Evolutionary conservation across 2,113 vertebrate species (phyloP), one percentile per base, ranked within the genome.

Genomic region (Anthoscopus minutus): DNA sequence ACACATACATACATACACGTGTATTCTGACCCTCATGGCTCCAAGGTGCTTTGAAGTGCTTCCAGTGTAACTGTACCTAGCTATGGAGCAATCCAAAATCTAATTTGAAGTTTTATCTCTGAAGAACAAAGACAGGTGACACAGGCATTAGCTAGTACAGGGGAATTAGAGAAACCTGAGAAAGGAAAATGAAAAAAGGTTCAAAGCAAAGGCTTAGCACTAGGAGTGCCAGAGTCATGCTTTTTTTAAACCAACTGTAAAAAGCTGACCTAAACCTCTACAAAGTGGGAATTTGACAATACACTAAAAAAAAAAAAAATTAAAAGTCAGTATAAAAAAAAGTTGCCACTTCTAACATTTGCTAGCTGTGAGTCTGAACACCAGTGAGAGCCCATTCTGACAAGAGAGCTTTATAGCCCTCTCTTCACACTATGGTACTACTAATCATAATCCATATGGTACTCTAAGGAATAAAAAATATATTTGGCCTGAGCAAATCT

Each of bases 1-100:
- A 30, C 6, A 35, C 12, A 71, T 9, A 60, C 8, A 71, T 9
- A 60, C 8, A 28, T 3, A 62, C 2, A 27, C 0, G 0, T 14
- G 13, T 67, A 60, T 44, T 91, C 50, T 45, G 28, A 70, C 10
- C 9, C 23, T 42, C 27, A 25, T 1, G 5, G 42, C 33, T 51
- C 33, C 47, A 87, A 51, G 40, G 76, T 76, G n/a, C 10, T 79
- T 79, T 20, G 4, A 89, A 91, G 23, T 28, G 8, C 57, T 87
- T 79, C 65, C 81, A 92, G 37, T 24, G 8, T 79, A 85, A 69
- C 6, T 37, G 28, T n/a, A 42, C 40, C 60, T 72, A 67, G 77
- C 38, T 42, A 77, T 9, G 7, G 35, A 87, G 64, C 40, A 73
- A 88, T 28, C 13, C 35, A 71, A 83, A 85, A 83, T 48, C 19